A percentile compares a stretch with the other conserved stretches of the same genome.
Conservation (phyloP, 2,888 invertebrate genomes). For the Lutraria lutraria region DNA sequence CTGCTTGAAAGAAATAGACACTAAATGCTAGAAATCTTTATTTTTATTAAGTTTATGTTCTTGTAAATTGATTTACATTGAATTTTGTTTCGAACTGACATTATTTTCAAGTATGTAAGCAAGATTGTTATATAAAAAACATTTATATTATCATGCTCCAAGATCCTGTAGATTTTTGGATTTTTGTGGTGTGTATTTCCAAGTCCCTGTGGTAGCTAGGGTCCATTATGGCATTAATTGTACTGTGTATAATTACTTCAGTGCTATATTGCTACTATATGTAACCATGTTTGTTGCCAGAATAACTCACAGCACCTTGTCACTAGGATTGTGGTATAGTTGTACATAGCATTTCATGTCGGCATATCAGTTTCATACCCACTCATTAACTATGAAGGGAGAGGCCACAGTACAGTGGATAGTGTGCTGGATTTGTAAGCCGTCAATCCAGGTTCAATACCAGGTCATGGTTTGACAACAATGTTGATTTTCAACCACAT, state of each 20-base stretch:
- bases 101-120: not conserved
- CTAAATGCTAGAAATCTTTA: too few relatives aligned
- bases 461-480: too few relatives aligned
- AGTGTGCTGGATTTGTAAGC: too few relatives aligned
- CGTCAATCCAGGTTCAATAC: too few relatives aligned
- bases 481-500: too few relatives aligned
- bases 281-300: not conserved
- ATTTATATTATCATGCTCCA: not conserved
- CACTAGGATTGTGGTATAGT: too few relatives aligned
- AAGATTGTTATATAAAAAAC: not conserved
- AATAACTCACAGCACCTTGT: not conserved
- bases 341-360: too few relatives aligned
- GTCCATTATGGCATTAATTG: not conserved
- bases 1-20: too few relatives aligned
- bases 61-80: not conserved
- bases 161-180: not conserved
- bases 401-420: too few relatives aligned
- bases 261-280: not conserved
- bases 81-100: not conserved
- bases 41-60: not conserved
- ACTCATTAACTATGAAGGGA: too few relatives aligned
- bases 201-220: not conserved
- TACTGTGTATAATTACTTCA: not conserved
- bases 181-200: not conserved
- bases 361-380: too few relatives aligned